Percentiles rank a stretch among this genome's conserved stretches.
Evolutionary conservation across 1,140 invertebrate species (phyloP).

Genomic region (Leptestheria dahalacensis): DNA sequence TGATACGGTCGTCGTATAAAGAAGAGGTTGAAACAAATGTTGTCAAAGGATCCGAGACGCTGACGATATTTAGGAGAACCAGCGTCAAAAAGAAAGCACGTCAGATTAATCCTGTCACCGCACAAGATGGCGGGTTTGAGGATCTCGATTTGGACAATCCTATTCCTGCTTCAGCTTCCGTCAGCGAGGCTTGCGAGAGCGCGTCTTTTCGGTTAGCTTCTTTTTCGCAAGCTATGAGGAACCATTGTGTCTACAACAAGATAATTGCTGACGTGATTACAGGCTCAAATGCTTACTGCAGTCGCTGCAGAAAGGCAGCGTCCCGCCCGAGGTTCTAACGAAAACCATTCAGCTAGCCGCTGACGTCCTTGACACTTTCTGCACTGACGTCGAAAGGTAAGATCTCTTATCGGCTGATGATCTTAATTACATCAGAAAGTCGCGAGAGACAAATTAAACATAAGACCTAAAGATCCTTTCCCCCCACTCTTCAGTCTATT

Average conservation of each 20-base stretch:
- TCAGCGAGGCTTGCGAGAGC: constrained; percentile 36
- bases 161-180: background rate
- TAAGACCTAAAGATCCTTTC: too few relatives aligned
- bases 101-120: background rate
- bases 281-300: constrained; percentile 33
- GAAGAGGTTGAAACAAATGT: too few relatives aligned
- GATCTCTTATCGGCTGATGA: too few relatives aligned
- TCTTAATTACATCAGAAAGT: too few relatives aligned
- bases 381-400: constrained; percentile 43
- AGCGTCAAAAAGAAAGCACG: background rate
- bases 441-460: too few relatives aligned
- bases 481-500: too few relatives aligned
- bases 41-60: constrained; percentile 63
- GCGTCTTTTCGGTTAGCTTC: background rate
- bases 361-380: constrained; percentile 69
- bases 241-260: too few relatives aligned
- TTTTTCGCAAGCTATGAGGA: background rate
- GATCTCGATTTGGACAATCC: background rate
- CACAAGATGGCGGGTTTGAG: background rate
- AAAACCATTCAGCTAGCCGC: constrained; percentile 73
- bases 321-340: constrained; percentile 64
- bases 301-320: constrained; percentile 62
- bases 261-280: too few relatives aligned
- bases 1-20: too few relatives aligned
- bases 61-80: background rate